phyloP scores from a whole-genome alignment of 2,888 invertebrate genomes.

The Nomada ferruginata region DNA sequence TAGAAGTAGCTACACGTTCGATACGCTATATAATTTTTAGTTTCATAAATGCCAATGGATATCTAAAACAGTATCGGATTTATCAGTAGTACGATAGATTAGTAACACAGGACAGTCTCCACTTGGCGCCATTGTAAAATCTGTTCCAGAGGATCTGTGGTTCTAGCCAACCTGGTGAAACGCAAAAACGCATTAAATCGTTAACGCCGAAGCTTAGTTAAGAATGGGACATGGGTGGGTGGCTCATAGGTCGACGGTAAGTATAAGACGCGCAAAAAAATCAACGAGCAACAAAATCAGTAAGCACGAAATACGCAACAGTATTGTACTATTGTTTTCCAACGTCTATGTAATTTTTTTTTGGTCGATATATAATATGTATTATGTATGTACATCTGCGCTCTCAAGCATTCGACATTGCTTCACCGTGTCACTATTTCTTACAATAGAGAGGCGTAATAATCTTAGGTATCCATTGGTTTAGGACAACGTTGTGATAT shows the following conservation, averaged over 20 bases:
- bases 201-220: too few species aligned
- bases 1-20: constrained; percentile 16
- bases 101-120: background rate
- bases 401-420: background rate
- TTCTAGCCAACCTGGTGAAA: too few species aligned
- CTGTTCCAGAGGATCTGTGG: background rate
- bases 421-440: background rate
- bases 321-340: too few species aligned
- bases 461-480: constrained; percentile 73
- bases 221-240: too few species aligned
- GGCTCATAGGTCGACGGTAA: too few species aligned
- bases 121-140: background rate
- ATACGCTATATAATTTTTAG: constrained; percentile 30
- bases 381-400: background rate
- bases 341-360: too few species aligned
- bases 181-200: too few species aligned
- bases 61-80: constrained; percentile 20
- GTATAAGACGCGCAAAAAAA: too few species aligned
- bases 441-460: constrained; percentile 21
- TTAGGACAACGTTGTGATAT: constrained; percentile 78
- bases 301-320: too few species aligned
- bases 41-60: constrained; percentile 52
- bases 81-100: background rate
- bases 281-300: too few species aligned
- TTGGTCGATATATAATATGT: too few species aligned